Percentiles rank a stretch among this genome's conserved stretches.
These are phyloP conservation scores for Takifugu ocellatus DNA, from an alignment of 2,797 vertebrate genomes.

Conservation along the genomic window DNA sequence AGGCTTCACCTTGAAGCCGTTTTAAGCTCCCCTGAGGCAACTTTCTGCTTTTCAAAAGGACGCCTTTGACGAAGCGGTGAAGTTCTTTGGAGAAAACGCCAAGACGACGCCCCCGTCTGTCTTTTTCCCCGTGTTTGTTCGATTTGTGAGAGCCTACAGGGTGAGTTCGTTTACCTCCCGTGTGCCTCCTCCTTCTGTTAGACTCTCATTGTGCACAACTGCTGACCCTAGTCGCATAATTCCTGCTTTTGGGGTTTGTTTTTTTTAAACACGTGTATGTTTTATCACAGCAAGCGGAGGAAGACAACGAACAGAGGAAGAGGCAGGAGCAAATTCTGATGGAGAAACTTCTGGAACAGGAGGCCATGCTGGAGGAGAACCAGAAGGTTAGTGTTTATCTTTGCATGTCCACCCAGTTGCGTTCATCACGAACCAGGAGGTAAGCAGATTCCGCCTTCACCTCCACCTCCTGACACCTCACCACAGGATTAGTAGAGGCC, in stretches of 20 bases:
- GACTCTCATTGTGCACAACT: background rate
- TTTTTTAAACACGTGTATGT: background rate
- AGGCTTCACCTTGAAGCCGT: background rate
- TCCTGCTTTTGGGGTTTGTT: background rate
- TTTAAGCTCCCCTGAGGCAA: background rate
- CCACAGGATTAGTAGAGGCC: slow-evolving; percentile 46
- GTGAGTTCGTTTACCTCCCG: slow-evolving; percentile 65
- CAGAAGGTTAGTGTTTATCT: slow-evolving; percentile 80
- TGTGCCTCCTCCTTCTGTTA: no score
- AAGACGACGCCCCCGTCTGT: slow-evolving; percentile 95
- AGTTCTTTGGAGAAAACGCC: slow-evolving; percentile 95
- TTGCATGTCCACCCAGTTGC: background rate
- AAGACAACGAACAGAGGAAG: slow-evolving; percentile 92
- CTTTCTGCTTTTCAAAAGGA: slow-evolving; percentile 74
- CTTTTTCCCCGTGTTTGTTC: slow-evolving; percentile 96
- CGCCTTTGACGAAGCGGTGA: slow-evolving; percentile 93
- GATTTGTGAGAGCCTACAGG: slow-evolving; percentile 96
- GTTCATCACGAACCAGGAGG: slow-evolving; percentile 23
- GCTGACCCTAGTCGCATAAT: background rate
- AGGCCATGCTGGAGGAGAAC: slow-evolving; percentile 90
- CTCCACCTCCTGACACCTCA: slow-evolving; percentile 37
- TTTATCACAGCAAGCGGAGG: slow-evolving; percentile 86
- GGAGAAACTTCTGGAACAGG: slow-evolving; percentile 96
- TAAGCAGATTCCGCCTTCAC: slow-evolving; percentile 16
- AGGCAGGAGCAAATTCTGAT: slow-evolving; percentile 92